Conservation (phyloP, 2,113 vertebrate genomes). For the Elaphurus davidianus region DNA sequence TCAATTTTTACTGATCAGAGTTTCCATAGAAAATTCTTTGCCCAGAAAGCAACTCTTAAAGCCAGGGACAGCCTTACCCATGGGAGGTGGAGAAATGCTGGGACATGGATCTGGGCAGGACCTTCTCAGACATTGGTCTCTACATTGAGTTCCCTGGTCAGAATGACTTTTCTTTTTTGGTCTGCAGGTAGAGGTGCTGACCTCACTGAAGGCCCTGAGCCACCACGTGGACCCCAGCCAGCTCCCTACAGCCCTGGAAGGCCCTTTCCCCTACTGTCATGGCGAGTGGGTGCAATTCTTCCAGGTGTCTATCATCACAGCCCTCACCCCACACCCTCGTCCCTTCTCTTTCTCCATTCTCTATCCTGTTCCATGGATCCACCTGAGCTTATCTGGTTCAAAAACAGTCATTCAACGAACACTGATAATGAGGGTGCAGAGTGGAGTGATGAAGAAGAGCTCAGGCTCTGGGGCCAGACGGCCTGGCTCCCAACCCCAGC, state of each 20-base stretch:
- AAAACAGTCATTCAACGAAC: background rate
- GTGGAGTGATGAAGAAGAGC: background rate
- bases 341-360: background rate
- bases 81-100: background rate
- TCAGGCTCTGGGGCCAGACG: background rate
- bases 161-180: background rate
- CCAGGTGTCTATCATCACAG: conserved; percentile 82
- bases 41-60: background rate
- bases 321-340: background rate
- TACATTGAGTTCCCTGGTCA: background rate
- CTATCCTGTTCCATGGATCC: background rate
- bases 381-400: background rate
- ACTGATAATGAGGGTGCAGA: background rate
- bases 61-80: background rate
- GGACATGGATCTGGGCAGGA: background rate
- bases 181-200: conserved; percentile 87
- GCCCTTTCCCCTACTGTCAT: conserved; percentile 90
- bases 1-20: background rate
- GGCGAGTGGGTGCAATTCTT: conserved; percentile 93
- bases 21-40: background rate
- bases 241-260: conserved; percentile 88
- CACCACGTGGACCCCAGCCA: conserved; percentile 89
- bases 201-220: conserved; percentile 87
- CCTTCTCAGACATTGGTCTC: background rate
- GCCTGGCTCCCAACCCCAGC: background rate